Percentiles rank a stretch among this genome's conserved stretches.
Evolutionary conservation across 2,113 vertebrate species (phyloP).

Genomic region (Bos indicus): DNA sequence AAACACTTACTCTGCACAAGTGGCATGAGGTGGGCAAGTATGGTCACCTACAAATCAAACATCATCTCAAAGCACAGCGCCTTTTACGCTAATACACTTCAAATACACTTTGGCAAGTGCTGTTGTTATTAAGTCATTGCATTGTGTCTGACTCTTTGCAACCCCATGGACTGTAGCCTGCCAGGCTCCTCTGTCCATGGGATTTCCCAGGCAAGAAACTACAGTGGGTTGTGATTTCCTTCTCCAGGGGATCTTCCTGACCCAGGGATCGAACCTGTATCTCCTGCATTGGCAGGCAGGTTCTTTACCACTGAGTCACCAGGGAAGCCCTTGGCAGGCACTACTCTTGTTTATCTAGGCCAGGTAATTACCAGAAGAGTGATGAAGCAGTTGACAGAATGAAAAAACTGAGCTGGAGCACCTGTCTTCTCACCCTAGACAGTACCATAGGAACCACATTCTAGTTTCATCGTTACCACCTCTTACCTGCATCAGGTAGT

Average conservation of each 20-base stretch:
- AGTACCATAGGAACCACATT: neutral
- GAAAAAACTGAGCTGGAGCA: neutral
- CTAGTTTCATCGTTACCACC: neutral
- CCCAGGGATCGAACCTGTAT: neutral
- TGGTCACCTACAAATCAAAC: neutral
- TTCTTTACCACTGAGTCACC: neutral
- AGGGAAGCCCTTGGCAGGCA: neutral
- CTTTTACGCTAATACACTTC: neutral
- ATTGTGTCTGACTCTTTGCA: neutral
- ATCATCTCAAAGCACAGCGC: neutral
- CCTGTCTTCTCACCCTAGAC: neutral
- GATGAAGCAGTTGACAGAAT: neutral
- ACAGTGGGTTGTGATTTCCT: neutral
- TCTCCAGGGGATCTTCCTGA: neutral
- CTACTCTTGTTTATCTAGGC: neutral
- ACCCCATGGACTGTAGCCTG: neutral
- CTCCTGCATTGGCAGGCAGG: neutral
- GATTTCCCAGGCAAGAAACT: neutral
- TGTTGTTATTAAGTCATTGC: neutral
- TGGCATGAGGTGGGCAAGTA: neutral
- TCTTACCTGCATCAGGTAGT: slow-evolving; percentile 96
- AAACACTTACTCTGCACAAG: neutral
- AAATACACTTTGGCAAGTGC: neutral
- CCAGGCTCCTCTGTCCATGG: neutral
- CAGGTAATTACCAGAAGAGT: neutral